A percentile compares a stretch with the other conserved stretches of the same genome.
Conservation (phyloP, 2,888 invertebrate genomes). For the Chymomyza fuscimana region DNA sequence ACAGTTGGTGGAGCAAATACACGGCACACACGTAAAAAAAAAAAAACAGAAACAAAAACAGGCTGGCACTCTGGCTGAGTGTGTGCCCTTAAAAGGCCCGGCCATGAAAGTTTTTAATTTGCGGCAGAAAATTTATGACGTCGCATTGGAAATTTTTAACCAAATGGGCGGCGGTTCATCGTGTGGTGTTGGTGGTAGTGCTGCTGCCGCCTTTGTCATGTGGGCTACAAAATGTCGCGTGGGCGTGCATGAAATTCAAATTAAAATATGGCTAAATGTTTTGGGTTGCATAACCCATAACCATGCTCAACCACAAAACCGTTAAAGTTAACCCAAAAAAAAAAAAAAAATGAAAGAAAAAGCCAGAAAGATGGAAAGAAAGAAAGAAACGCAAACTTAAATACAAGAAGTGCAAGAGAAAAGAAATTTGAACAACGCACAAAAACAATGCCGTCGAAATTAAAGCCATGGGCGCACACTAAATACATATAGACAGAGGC, state of each 20-base stretch:
- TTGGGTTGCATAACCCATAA: slow-evolving; percentile 55
- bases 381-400: slow-evolving; percentile 28
- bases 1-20: not conserved
- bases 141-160: slow-evolving; percentile 43
- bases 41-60: no score
- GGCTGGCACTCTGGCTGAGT: not conserved
- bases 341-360: slow-evolving; percentile 33
- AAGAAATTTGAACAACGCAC: slow-evolving; percentile 6
- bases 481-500: slow-evolving; percentile 17
- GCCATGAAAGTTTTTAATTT: slow-evolving; percentile 37
- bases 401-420: slow-evolving; percentile 13
- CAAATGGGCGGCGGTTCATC: slow-evolving; percentile 7
- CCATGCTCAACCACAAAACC: slow-evolving; percentile 5
- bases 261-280: slow-evolving; percentile 22
- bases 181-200: slow-evolving; percentile 4
- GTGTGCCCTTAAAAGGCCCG: slow-evolving; percentile 24
- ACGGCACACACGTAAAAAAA: no score
- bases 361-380: slow-evolving; percentile 24
- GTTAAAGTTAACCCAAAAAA: slow-evolving; percentile 8
- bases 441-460: slow-evolving; percentile 53
- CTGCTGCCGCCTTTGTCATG: not conserved
- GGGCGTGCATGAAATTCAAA: slow-evolving; percentile 36
- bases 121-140: slow-evolving; percentile 3
- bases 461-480: slow-evolving; percentile 36
- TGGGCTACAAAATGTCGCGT: slow-evolving; percentile 17